These are phyloP conservation scores for Chrysomallon squamiferum DNA, from an alignment of 1,140 invertebrate species.

Conservation along the genomic window DNA sequence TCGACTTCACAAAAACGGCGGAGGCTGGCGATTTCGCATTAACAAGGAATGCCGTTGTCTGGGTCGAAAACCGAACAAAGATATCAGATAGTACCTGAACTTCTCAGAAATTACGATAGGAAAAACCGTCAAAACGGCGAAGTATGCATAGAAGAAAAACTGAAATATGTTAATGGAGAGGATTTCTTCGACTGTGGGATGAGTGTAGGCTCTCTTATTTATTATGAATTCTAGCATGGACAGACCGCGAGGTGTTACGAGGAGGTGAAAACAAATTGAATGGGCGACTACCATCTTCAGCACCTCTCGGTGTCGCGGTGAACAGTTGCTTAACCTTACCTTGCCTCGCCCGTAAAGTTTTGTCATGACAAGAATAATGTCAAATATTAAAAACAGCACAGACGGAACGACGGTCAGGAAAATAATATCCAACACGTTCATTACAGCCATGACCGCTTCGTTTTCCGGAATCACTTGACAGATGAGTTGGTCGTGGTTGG, in stretches of 20 bases:
- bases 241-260: slow-evolving; percentile 37
- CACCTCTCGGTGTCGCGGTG: slow-evolving; percentile 23
- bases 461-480: slow-evolving; percentile 44
- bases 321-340: slow-evolving; percentile 9
- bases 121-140: slow-evolving; percentile 31
- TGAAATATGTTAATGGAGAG: slow-evolving; percentile 37
- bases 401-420: slow-evolving; percentile 32
- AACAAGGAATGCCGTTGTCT: too few species aligned
- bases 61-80: slow-evolving; percentile 3
- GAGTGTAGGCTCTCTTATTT: slow-evolving; percentile 5
- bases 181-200: slow-evolving; percentile 22
- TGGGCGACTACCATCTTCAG: slow-evolving; percentile 32
- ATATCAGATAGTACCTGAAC: slow-evolving; percentile 5
- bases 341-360: slow-evolving; percentile 10
- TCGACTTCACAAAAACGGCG: too few species aligned
- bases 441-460: slow-evolving; percentile 31
- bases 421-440: slow-evolving; percentile 40
- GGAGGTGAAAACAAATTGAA: slow-evolving; percentile 33
- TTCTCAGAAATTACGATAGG: slow-evolving; percentile 28
- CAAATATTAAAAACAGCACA: slow-evolving; percentile 30
- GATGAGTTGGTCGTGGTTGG: neutral
- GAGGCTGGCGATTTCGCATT: too few species aligned
- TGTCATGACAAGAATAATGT: slow-evolving; percentile 16
- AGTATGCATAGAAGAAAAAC: slow-evolving; percentile 40
- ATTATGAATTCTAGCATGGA: slow-evolving; percentile 26